A percentile compares a stretch with the other conserved stretches of the same genome.
phyloP scores from a whole-genome alignment of 2,113 vertebrate genomes.

The Lophotis ruficrista region DNA sequence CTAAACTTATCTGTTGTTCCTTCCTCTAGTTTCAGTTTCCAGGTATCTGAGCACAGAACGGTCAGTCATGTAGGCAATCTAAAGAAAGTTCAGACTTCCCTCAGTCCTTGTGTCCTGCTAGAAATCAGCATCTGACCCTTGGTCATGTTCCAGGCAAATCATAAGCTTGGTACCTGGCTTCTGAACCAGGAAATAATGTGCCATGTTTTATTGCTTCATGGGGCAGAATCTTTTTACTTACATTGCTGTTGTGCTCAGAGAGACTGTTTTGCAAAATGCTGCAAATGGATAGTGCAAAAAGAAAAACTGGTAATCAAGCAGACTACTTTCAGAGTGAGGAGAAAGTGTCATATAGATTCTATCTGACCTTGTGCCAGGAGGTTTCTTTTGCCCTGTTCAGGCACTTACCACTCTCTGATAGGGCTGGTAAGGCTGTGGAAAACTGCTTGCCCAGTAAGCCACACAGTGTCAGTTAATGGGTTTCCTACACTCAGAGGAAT shows the following conservation, averaged over 20 bases:
- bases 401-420: not conserved
- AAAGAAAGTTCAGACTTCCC: not conserved
- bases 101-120: not conserved
- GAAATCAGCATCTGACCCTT: not conserved
- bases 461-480: not conserved
- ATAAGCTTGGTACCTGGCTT: not conserved
- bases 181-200: not conserved
- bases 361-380: not conserved
- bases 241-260: not conserved
- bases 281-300: not conserved
- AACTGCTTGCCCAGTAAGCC: not conserved
- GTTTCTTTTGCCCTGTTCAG: not conserved
- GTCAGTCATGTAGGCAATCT: not conserved
- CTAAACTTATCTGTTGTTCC: not conserved
- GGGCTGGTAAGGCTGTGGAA: not conserved
- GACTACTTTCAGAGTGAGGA: not conserved
- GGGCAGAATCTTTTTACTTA: not conserved
- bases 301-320: not conserved
- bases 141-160: not conserved
- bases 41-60: not conserved
- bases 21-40: not conserved
- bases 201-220: not conserved
- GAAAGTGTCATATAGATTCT: not conserved
- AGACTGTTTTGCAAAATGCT: not conserved
- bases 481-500: not conserved